Conservation (phyloP, 2,797 vertebrate genomes). For the Amazonetta brasiliensis region DNA sequence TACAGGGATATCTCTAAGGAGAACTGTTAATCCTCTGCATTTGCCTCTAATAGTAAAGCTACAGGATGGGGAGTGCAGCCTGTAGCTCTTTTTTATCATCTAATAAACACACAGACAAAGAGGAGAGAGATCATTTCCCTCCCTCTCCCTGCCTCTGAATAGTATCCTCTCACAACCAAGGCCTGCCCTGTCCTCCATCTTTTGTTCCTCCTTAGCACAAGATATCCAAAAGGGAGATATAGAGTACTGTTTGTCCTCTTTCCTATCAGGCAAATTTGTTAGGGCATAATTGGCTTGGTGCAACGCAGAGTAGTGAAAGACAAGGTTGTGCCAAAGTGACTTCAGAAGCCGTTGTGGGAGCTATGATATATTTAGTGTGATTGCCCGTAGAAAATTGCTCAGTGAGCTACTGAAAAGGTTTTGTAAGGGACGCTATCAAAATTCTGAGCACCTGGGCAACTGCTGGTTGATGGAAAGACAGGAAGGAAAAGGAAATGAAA, state of each 20-base stretch:
- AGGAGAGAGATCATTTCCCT: background rate
- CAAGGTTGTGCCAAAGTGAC: background rate
- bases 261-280: background rate
- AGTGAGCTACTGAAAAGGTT: background rate
- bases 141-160: background rate
- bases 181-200: background rate
- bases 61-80: background rate
- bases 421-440: slow-evolving; percentile 13
- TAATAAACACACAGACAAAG: background rate
- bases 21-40: background rate
- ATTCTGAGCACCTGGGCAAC: background rate
- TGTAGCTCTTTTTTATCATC: background rate
- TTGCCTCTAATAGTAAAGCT: background rate
- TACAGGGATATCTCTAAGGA: background rate
- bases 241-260: background rate
- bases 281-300: background rate
- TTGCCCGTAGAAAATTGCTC: background rate
- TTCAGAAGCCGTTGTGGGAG: background rate
- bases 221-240: background rate
- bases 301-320: background rate
- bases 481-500: background rate
- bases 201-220: background rate
- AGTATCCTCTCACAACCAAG: background rate
- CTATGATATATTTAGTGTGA: background rate
- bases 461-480: background rate